Conservation (phyloP, 2,888 invertebrate species). For the Antheraea yamamai region DNA sequence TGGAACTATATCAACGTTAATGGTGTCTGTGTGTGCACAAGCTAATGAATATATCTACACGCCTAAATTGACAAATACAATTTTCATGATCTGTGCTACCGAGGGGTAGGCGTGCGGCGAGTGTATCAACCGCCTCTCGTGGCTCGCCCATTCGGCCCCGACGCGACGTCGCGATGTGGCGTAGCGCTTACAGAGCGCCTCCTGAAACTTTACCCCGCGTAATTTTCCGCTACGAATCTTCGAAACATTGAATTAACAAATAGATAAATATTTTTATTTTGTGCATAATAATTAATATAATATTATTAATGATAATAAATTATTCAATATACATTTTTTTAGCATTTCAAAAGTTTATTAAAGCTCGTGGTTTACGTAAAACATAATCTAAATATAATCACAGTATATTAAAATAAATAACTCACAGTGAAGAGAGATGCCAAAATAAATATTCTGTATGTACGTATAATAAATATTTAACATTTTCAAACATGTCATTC, state of each 20-base stretch:
- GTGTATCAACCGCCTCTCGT: conserved; percentile 8
- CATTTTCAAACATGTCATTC: conserved; percentile 41
- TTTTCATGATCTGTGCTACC: conserved; percentile 37
- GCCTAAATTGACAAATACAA: conserved; percentile 40
- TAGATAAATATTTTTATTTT: not conserved
- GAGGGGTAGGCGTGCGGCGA: conserved; percentile 43
- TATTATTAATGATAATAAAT: not conserved
- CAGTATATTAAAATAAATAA: conserved; percentile 26
- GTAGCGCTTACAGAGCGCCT: conserved; percentile 49
- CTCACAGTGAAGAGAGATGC: conserved; percentile 27
- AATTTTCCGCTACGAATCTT: conserved; percentile 20
- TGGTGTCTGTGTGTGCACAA: conserved; percentile 30
- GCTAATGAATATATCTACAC: conserved; percentile 44
- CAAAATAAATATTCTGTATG: conserved; percentile 11
- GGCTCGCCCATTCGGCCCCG: conserved; percentile 57
- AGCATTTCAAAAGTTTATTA: not conserved
- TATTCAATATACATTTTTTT: not conserved
- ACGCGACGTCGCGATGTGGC: conserved; percentile 57
- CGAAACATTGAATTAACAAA: not conserved
- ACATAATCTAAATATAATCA: not conserved
- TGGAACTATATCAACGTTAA: not conserved
- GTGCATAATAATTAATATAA: not conserved
- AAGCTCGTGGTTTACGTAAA: not conserved
- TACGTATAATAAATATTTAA: conserved; percentile 30
- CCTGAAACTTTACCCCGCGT: conserved; percentile 62